These are phyloP conservation scores for Astreopora myriophthalma DNA, from an alignment of 64 coral and sea anemone genomes.

Conservation along the genomic window DNA sequence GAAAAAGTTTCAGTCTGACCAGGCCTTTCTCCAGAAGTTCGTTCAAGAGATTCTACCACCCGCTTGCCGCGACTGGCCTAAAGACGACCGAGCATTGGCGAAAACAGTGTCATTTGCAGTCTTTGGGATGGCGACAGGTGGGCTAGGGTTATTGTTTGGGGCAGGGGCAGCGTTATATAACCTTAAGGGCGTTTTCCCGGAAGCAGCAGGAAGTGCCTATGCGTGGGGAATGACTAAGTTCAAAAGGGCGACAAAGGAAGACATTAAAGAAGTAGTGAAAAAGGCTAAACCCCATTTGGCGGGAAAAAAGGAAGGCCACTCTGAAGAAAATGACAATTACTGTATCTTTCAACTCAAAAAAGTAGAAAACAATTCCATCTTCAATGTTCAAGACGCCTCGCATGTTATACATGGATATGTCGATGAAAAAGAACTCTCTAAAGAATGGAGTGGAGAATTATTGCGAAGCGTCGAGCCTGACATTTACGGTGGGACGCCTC, in stretches of 20 bases:
- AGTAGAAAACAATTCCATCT: not conserved
- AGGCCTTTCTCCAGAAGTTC: not conserved
- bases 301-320: not conserved
- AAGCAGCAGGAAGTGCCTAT: not conserved
- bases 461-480: not conserved
- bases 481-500: conserved; percentile 51
- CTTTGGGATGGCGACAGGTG: too few relatives aligned
- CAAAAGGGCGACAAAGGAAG: not conserved
- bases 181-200: too few relatives aligned
- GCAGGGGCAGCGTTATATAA: too few relatives aligned
- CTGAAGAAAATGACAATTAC: not conserved
- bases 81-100: not conserved
- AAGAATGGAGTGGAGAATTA: conserved; percentile 4
- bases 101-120: too few relatives aligned
- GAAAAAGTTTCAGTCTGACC: not conserved
- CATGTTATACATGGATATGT: conserved; percentile 23
- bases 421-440: conserved; percentile 24
- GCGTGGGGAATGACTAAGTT: not conserved
- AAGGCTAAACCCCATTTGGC: not conserved
- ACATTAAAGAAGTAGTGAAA: not conserved
- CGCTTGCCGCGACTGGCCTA: not conserved
- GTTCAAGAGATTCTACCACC: conserved; percentile 2
- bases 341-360: not conserved
- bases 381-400: conserved; percentile 43
- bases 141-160: too few relatives aligned